These are phyloP conservation scores for Plagodis pulveraria DNA, from an alignment of 2,888 invertebrate species.

Conservation along the genomic window DNA sequence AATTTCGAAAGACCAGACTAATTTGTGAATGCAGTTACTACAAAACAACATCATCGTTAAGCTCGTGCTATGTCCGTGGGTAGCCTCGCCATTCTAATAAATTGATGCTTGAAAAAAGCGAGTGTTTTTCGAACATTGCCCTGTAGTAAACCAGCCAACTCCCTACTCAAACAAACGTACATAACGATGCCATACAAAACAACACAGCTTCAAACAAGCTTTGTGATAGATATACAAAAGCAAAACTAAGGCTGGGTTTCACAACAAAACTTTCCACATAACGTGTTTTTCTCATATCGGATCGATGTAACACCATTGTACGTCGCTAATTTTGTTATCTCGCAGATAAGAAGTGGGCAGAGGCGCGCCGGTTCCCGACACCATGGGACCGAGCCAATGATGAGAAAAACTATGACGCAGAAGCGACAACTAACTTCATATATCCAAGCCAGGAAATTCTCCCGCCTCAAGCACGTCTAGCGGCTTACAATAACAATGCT, in stretches of 20 bases:
- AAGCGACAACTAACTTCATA: slow-evolving; percentile 37
- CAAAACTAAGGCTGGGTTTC: not conserved
- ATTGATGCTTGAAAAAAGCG: too few species aligned
- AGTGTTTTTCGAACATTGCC: too few species aligned
- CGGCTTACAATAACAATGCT: slow-evolving; percentile 5
- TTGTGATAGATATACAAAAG: not conserved
- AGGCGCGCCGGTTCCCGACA: slow-evolving; percentile 56
- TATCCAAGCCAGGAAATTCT: slow-evolving; percentile 24
- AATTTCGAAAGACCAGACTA: too few species aligned
- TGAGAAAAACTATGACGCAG: slow-evolving; percentile 32
- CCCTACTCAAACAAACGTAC: too few species aligned
- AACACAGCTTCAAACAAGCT: too few species aligned
- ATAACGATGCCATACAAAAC: too few species aligned
- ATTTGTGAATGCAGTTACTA: too few species aligned
- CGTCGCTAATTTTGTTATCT: slow-evolving; percentile 77
- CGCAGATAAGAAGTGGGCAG: slow-evolving; percentile 76
- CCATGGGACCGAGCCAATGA: slow-evolving; percentile 55
- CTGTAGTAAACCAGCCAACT: too few species aligned
- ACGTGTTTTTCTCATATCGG: slow-evolving; percentile 42
- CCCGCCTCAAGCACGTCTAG: slow-evolving; percentile 54
- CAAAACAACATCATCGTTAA: too few species aligned
- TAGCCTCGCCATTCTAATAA: too few species aligned
- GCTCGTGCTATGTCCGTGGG: too few species aligned
- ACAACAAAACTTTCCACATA: slow-evolving; percentile 23
- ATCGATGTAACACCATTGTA: slow-evolving; percentile 71